These are phyloP conservation scores for Camelus bactrianus DNA, from an alignment of 2,113 vertebrate species.

Conservation along the genomic window DNA sequence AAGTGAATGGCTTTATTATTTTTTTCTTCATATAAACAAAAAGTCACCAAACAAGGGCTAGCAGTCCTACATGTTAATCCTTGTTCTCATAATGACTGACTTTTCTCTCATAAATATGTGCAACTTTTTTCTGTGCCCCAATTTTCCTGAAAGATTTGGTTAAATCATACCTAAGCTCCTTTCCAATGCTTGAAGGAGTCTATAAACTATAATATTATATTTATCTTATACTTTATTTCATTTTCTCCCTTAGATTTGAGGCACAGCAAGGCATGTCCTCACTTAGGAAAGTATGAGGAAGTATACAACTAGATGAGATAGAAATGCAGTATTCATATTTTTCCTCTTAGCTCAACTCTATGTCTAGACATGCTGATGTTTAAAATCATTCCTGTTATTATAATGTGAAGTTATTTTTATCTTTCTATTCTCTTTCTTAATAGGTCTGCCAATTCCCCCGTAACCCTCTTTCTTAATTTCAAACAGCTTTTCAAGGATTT, in stretches of 20 bases:
- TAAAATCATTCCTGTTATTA: constrained; percentile 22
- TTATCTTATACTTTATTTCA: constrained; percentile 18
- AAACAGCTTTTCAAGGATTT: not conserved
- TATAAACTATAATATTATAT: not conserved
- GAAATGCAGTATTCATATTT: not conserved
- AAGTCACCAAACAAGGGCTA: not conserved
- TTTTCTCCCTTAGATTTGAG: not conserved
- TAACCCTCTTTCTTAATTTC: not conserved
- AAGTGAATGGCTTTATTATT: not conserved
- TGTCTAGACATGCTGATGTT: not conserved
- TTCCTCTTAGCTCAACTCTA: not conserved
- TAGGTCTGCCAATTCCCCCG: not conserved
- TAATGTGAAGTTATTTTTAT: not conserved
- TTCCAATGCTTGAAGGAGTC: not conserved
- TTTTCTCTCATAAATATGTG: constrained; percentile 8
- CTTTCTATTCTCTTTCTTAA: not conserved
- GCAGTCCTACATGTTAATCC: not conserved
- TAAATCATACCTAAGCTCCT: constrained; percentile 48
- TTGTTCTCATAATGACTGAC: not conserved
- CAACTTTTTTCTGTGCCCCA: constrained; percentile 26
- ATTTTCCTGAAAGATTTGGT: constrained; percentile 1
- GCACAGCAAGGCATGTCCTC: not conserved
- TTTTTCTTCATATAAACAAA: not conserved
- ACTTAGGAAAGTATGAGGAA: not conserved
- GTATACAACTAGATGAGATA: not conserved